A percentile compares a stretch with the other conserved stretches of the same genome.
These are phyloP conservation scores for Pseudoatta argentina DNA, from an alignment of 1,140 invertebrate genomes.

Conservation along the genomic window DNA sequence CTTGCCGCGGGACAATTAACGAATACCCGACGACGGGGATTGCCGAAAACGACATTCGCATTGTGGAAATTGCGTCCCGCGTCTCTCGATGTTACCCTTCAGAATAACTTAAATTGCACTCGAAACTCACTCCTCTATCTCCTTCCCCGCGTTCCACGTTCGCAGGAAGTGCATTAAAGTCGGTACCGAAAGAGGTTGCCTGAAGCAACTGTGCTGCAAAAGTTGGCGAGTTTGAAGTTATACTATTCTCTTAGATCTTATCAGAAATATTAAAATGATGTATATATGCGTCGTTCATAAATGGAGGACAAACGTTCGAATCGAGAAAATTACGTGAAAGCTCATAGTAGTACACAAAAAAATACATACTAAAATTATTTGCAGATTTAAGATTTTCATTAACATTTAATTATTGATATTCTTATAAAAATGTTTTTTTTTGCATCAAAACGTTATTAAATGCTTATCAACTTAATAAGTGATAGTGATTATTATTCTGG, in stretches of 20 bases:
- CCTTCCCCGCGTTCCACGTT: background rate
- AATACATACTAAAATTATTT: no score
- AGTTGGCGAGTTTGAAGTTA: constrained; percentile 38
- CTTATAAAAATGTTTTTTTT: no score
- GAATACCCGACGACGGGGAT: constrained; percentile 63
- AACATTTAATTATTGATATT: no score
- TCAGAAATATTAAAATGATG: constrained; percentile 2
- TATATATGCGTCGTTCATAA: background rate
- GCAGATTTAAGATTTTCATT: no score
- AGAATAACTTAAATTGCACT: constrained; percentile 74
- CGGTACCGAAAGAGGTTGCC: constrained; percentile 41
- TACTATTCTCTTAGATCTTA: constrained; percentile 15
- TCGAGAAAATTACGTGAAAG: background rate
- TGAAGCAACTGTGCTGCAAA: constrained; percentile 15
- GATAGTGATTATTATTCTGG: no score
- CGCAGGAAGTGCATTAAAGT: constrained; percentile 71
- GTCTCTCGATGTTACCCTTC: constrained; percentile 57
- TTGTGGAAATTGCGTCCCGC: constrained; percentile 50
- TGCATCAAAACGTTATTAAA: no score
- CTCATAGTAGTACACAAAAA: background rate
- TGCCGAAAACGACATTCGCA: constrained; percentile 47
- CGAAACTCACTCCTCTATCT: constrained; percentile 50
- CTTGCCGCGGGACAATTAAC: constrained; percentile 66
- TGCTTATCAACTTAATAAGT: no score
- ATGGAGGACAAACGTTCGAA: background rate